Evolutionary conservation across 1,140 invertebrate genomes (phyloP), one percentile per base, ranked within the genome.

Genomic region (Euborellia annulipes): DNA sequence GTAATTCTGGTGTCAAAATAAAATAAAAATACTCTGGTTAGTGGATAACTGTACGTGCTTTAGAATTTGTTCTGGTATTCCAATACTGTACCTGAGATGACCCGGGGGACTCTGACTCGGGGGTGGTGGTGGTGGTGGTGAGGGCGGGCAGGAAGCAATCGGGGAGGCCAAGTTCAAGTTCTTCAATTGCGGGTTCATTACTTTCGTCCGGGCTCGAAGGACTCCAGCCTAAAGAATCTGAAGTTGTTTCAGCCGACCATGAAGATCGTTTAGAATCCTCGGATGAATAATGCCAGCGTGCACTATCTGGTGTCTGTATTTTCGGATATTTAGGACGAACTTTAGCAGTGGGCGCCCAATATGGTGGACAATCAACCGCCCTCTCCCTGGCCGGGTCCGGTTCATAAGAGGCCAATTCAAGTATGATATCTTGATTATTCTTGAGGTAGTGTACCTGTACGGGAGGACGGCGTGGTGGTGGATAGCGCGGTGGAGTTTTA

Each of bases 401-500:
- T 3, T 61, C 56, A 34, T 58, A 50, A 48, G 65, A 65, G 3
- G 61, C 58, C 17, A 58, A 51, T 16, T 59, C 60, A 36, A 58
- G 52, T 16, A 43, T 40, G 27, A 59, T 45, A 63, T 67, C 34
- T 61, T 67, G 45, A 11, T 27, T 27, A 11, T 27, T 27, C 23
- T 27, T 27, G 23, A 27, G 23, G 64, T 71, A 44, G 59, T 63
- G 51, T 53, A 58, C 58, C 58, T 61, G 49, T 44, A 50, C 55
- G 22, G 53, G 54, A 41, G 71, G 68, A 43, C 72, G 73, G 52
- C 78, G 76, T 14, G 77, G 81, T 21, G 82, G 82, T 42, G 85
- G 85, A 71, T 90, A 95, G 60, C 89, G 76, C 52, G 86, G 92
- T 51, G 82, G 87, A 49, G 79, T 92, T 71, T 89, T 95, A 65